Conservation (phyloP, 2,113 vertebrate genomes). For the human region GRCh38 chr21:38913001-38913500, state of each 20-base stretch:
- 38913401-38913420: neutral
- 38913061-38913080: no score
- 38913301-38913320: no score
- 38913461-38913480: slow-evolving; percentile 56
- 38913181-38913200: no score
- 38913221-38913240: neutral
- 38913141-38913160: fast-evolving
- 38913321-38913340: neutral
- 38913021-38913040: neutral
- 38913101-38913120: no score
- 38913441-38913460: neutral
- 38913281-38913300: neutral
- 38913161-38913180: neutral
- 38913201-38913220: neutral
- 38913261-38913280: neutral
- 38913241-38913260: neutral
- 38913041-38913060: neutral
- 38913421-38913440: neutral
- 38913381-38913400: neutral
- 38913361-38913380: neutral
- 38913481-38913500: neutral
- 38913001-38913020: neutral
- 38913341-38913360: neutral
- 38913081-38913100: neutral
- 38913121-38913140: neutral